Base-by-base conservation (phyloP, 2,113 vertebrate species). In the Chrysemys picta region DNA sequence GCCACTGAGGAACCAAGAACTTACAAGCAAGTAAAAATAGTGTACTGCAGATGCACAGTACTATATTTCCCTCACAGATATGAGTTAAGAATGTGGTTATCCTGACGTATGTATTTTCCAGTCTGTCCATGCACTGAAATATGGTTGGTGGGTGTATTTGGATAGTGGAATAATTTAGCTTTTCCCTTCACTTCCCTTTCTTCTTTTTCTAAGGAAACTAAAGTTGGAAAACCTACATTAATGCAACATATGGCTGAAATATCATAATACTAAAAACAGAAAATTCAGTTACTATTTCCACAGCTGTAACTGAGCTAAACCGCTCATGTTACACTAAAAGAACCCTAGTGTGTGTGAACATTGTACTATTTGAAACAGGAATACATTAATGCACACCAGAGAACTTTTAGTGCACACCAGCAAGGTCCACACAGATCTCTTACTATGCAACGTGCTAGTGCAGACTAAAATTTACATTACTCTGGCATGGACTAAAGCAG, bases 181-280 rank as follows among this genome's bases (percentile, higher is more conserved):
- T 94, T 69, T 92, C 65, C 85, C 38, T 57, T 87, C 87, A 59
- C 72, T 35, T 92, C 2, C 2, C 56, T 21, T 89, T 57, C 57
- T 93, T 93, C 89, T 49, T 85, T 45, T 94, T 86, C 84, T 65
- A 56, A 92, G 49, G 50, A 88, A 88, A 88, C 22, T 76, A 76
- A 75, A 76, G 11, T 45, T 92, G 82, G 54, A 91, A 84, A 92
- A 93, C 83, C 90, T 92, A 88, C 94, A 91, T 47, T 81, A 69
- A 9, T 1, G n/a, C 89, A 97, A 88, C 97, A 96, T 96, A 97
- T 96, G 97, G 97, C 89, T 83, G 75, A 97, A 96, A 96, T 97
- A 97, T 25, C 90, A 82, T 24, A 6, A 92, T 53, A 95, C 87
- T 72, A 75, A 94, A 94, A 95, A 94, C 87, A 27, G 96, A 84